Conservation (phyloP, 2,888 invertebrate species). For the Heteromurus nitidus region DNA sequence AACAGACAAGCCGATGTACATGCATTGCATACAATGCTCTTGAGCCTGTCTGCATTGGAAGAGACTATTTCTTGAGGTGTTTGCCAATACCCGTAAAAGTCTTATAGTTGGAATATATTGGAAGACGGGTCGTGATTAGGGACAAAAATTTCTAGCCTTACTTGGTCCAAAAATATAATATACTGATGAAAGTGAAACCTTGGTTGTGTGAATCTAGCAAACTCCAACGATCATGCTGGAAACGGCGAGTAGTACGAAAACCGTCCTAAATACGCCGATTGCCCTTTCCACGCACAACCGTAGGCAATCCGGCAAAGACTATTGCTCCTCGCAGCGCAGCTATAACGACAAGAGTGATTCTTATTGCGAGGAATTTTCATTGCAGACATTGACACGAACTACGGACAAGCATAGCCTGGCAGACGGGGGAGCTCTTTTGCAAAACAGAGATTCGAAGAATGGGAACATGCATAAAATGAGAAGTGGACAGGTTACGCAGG, state of each 20-base stretch:
- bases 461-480: slow-evolving; percentile 39
- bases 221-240: slow-evolving; percentile 56
- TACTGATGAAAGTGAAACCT: too few relatives aligned
- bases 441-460: slow-evolving; percentile 11
- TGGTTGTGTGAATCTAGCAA: slow-evolving; percentile 47
- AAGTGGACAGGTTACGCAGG: slow-evolving; percentile 31
- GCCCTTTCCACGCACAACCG: slow-evolving; percentile 20
- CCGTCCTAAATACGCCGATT: slow-evolving; percentile 49
- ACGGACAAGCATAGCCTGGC: slow-evolving; percentile 25
- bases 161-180: too few relatives aligned
- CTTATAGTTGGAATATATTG: too few relatives aligned
- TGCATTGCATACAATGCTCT: too few relatives aligned
- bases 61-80: too few relatives aligned
- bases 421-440: neutral
- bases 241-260: slow-evolving; percentile 50
- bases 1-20: too few relatives aligned
- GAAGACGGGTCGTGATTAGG: too few relatives aligned
- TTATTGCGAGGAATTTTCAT: slow-evolving; percentile 60
- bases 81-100: too few relatives aligned
- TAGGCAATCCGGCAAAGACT: slow-evolving; percentile 45
- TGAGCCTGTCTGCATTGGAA: too few relatives aligned
- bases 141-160: too few relatives aligned
- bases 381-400: slow-evolving; percentile 21
- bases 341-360: slow-evolving; percentile 48
- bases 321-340: slow-evolving; percentile 14